Percentiles rank a stretch among this genome's conserved stretches.
Evolutionary conservation across 2,113 vertebrate genomes (phyloP).

Genomic region (Bubo bubo): DNA sequence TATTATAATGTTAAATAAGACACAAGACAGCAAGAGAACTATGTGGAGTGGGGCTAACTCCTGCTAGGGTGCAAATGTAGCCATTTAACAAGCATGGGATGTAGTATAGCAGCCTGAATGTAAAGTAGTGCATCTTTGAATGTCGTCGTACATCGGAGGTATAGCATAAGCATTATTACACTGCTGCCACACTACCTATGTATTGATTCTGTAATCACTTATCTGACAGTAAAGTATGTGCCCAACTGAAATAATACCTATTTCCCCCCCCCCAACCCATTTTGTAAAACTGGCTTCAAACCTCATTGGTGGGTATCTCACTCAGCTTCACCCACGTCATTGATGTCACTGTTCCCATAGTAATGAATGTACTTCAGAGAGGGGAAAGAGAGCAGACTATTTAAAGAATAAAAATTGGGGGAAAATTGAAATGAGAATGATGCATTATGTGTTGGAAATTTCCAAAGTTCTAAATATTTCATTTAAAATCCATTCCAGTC

Average conservation of each 20-base stretch:
- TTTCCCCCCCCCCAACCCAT: neutral
- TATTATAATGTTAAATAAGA: neutral
- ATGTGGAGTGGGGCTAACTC: neutral
- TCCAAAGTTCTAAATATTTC: neutral
- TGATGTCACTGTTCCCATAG: neutral
- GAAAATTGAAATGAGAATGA: neutral
- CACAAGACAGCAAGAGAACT: neutral
- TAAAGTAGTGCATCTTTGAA: neutral
- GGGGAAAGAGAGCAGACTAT: neutral
- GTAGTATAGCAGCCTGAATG: neutral
- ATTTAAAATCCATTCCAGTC: neutral
- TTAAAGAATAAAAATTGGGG: neutral
- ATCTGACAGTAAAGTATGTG: neutral
- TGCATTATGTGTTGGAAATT: neutral
- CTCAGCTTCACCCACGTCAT: neutral
- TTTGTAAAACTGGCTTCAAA: neutral
- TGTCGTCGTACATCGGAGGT: neutral
- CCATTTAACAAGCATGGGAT: neutral
- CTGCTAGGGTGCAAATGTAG: neutral
- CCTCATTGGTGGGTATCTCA: neutral
- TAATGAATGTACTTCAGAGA: neutral
- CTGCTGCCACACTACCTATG: neutral
- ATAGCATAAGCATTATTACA: neutral
- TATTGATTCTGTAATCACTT: neutral
- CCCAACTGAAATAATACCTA: neutral